Evolutionary conservation across 2,888 invertebrate genomes (phyloP), one percentile per base, ranked within the genome.

Genomic region (Abscondita cerata): DNA sequence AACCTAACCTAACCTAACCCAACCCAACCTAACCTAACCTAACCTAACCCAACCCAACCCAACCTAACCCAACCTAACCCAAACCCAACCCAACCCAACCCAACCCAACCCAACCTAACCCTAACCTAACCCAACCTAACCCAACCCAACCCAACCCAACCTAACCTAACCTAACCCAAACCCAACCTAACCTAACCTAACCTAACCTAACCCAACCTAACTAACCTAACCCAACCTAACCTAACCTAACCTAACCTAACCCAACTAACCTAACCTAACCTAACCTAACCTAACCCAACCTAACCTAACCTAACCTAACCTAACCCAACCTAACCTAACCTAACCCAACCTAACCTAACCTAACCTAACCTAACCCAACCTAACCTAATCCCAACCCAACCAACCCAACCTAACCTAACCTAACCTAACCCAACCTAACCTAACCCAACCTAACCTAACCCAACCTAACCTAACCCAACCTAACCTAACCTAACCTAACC

Each of bases 311-410:
- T 40, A 12, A 40, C 40, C 40, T 13, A 40, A 40, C 40, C 40
- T 40, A 8, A 15, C 40, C 40, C 64, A 59, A 59, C 63, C 62
- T 65, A 54, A 59, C 62, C 62, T 59, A 63, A 62, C 62, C 65
- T 54, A 58, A 62, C 59, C 65, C 62, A 62, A 59, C 65, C 65
- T 63, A 63, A 62, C 59, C 59, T 59, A 62, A 58, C 62, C 58
- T 59, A 63, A 58, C 65, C 65, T 52, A 60, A 52, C 52, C 65
- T 40, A n/a, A 36, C 36, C 40, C 15, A 15, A 15, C 40, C 40
- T 40, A 60, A 60, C 52, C 40, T 12, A 15, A 15, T 13, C 57
- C 52, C 8, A 40, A 25, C 25, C 15, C 3, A 13, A 40, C 6
- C n/a, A n/a, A n/a, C 40, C 40, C 15, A 12, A 40, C 40, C 40